Base-by-base conservation (phyloP, 1,140 invertebrate species). In the Bactericera cockerelli region DNA sequence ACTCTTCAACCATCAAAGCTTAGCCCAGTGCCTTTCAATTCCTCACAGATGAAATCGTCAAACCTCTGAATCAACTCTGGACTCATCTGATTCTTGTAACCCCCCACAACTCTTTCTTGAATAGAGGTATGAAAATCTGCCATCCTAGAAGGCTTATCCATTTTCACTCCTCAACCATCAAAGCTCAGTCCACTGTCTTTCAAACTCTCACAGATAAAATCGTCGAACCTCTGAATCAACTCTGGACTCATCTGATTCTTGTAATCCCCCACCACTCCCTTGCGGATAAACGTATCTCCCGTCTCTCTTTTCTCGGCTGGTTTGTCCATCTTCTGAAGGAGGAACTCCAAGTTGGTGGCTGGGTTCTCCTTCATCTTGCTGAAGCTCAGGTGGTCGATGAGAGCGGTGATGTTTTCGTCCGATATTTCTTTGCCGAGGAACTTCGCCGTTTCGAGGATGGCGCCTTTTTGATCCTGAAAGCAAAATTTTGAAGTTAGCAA, bases 31-130 rank as follows among this genome's bases (percentile, higher is more conserved):
- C 78, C 81, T 33, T 76, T 73, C 2, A 81, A 70, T 70, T 87
- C 77, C 59, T 78, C 69, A 26, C 81, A 76, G 1, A 77, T 82
- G 82, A 84, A 89, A 26, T 79, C 67, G 67, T 93, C 85, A 64
- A 91, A 88, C 64, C 74, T 76, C 22, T 72, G 65, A 2, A 79
- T 77, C 61, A 87, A 66, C 64, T 86, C 82, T 1, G 79, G 73
- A 1, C 78, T 77, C 80, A 91, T 88, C 62, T 87, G 78, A 71
- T 89, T 89, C 61, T 79, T 81, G 83, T 86, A 90, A 67, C 90
- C 87, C 0, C 88, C 89, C 24, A 89, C 79, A 26, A 58, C 55
- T 4, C 87, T 87, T 65, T 87, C 87, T 14, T 86, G 74, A 42
- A 89, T 86, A 65, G 89, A 87, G 65, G 79, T 79, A 0, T 73